These are phyloP conservation scores for Meghimatium bilineatum DNA, from an alignment of 2,888 invertebrate species.

Conservation along the genomic window DNA sequence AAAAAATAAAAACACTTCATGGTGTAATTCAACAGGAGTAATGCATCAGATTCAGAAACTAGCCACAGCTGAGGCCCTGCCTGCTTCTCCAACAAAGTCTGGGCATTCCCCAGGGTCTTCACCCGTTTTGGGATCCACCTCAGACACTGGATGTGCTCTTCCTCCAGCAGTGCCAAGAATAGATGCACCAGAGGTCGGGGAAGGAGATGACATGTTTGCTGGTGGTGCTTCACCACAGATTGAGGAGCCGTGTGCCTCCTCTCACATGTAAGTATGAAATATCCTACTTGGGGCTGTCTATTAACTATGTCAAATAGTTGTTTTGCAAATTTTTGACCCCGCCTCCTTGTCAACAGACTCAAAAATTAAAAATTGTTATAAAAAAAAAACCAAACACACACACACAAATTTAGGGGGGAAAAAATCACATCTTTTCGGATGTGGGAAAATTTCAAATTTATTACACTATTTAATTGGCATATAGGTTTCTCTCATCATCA, in stretches of 20 bases:
- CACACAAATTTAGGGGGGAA: no score
- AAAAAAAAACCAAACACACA: no score
- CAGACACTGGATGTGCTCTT: constrained; percentile 43
- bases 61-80: constrained; percentile 82
- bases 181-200: constrained; percentile 40
- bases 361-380: no score
- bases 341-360: no score
- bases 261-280: constrained; percentile 56
- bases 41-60: constrained; percentile 90
- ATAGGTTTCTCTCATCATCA: no score
- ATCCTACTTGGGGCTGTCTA: not conserved
- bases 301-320: no score
- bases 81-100: constrained; percentile 54
- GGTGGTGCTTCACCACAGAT: constrained; percentile 52
- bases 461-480: no score
- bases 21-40: constrained; percentile 80
- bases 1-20: no score
- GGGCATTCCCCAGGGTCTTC: constrained; percentile 54
- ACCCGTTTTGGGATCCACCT: constrained; percentile 47
- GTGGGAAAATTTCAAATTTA: no score
- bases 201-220: constrained; percentile 42
- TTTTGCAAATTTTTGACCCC: no score
- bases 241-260: constrained; percentile 55
- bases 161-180: constrained; percentile 43
- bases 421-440: no score